Evolutionary conservation across 1,140 invertebrate genomes (phyloP), one percentile per base, ranked within the genome.

Genomic region (Phocides pigmalion): DNA sequence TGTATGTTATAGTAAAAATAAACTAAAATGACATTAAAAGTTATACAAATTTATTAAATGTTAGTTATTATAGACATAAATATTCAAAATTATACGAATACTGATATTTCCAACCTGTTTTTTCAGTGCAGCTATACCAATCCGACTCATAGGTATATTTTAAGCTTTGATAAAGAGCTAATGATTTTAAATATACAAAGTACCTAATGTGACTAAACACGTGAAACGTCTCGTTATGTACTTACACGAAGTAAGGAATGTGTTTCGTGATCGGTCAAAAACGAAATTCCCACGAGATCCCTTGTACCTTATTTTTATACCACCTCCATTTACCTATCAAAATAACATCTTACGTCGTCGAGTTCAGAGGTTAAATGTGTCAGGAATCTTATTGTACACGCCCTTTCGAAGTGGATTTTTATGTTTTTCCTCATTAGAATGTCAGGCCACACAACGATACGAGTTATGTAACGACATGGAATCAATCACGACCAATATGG

Each of bases 401-500:
- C 8, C 16, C 19, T 14, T 56, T 61, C 61, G 44, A 19, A 63
- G 49, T 62, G 53, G 65, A 54, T 66, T 44, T 59, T 44, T 54
- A 62, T 62, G 51, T 72, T 59, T 50, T 69, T 58, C 41, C 28
- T 37, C 61, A 67, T 68, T 64, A 74, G 54, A 67, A 76, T 64
- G 63, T 68, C 67, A 72, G 74, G 66, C 76, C 79, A 79, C 77
- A 75, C 79, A 79, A 37, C 81, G 69, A 69, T 65, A 78, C 62
- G 50, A 72, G 70, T 87, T 85, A 82, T 79, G 80, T 78, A 87
- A 85, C 66, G 65, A 74, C 71, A 74, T 74, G 68, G 74, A 84
- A 84, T 85, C 73, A 79, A 81, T 81, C 81, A 81, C 72, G 64
- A 64, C 72, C 51, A 65, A 72, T 79, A 79, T 63, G 76, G 76